Evolutionary conservation across 2,113 vertebrate species (phyloP).

Genomic region (Actinemys pallida): DNA sequence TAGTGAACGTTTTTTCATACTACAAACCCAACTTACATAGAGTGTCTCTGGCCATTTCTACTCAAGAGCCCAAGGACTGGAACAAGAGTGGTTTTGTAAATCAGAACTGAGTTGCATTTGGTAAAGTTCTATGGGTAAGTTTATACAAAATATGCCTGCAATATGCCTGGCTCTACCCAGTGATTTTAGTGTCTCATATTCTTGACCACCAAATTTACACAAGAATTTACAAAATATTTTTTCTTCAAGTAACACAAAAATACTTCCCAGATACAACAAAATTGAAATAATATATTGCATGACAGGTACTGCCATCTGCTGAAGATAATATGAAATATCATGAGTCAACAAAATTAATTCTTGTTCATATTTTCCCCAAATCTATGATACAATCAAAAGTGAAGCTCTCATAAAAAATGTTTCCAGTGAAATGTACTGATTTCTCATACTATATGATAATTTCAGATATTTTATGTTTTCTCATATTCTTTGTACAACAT

Average conservation of each 20-base stretch:
- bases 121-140: neutral
- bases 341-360: neutral
- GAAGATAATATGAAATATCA: neutral
- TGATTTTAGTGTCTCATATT: neutral
- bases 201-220: neutral
- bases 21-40: neutral
- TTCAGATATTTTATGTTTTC: neutral
- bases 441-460: neutral
- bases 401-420: neutral
- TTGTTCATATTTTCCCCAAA: neutral
- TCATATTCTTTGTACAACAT: neutral
- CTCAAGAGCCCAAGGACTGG: neutral
- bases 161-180: neutral
- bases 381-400: neutral
- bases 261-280: neutral
- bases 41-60: neutral
- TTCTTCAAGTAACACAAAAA: neutral
- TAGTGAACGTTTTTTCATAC: neutral
- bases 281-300: rapidly evolving
- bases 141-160: neutral
- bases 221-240: neutral
- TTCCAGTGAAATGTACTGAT: rapidly evolving
- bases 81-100: neutral
- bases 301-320: conserved; percentile 75
- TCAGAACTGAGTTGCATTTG: neutral